Evolutionary conservation across 2,888 invertebrate genomes (phyloP).

Genomic region (Tromatobia lineatoria): DNA sequence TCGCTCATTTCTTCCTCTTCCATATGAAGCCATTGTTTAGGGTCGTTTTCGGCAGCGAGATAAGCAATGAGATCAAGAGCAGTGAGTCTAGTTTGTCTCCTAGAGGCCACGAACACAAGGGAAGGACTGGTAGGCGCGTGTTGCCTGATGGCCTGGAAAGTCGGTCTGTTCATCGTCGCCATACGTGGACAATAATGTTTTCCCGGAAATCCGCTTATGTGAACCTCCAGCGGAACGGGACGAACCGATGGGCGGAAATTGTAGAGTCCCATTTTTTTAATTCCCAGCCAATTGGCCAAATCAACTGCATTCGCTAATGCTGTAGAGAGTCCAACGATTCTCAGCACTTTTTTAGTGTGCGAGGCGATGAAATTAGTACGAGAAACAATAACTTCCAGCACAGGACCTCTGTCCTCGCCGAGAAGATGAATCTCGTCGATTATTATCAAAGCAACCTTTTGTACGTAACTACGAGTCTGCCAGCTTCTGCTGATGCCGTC

Average conservation of each 20-base stretch:
- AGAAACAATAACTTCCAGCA: conserved; percentile 98
- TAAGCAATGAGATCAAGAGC: conserved; percentile 97
- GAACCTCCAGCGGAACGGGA: conserved; percentile 98
- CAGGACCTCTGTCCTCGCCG: conserved; percentile 95
- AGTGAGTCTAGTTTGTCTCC: conserved; percentile 98
- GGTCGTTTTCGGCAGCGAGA: conserved; percentile 95
- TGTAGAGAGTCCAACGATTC: conserved; percentile 98
- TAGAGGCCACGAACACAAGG: conserved; percentile 97
- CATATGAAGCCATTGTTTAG: conserved; percentile 98
- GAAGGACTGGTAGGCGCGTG: conserved; percentile 97
- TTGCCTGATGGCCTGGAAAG: conserved; percentile 97
- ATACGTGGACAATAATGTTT: conserved; percentile 99
- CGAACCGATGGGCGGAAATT: conserved; percentile 99
- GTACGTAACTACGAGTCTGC: conserved; percentile 98
- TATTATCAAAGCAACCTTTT: conserved; percentile 95
- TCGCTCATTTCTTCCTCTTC: conserved; percentile 94
- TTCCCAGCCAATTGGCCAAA: conserved; percentile 98
- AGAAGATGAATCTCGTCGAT: conserved; percentile 99
- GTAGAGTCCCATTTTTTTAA: conserved; percentile 94
- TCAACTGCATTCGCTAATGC: conserved; percentile 99
- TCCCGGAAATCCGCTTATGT: conserved; percentile 98
- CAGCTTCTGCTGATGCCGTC: conserved; percentile 99
- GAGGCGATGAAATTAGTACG: conserved; percentile 98
- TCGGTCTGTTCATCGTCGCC: conserved; percentile 99
- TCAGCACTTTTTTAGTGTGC: conserved; percentile 92